Evolutionary conservation across 2,113 vertebrate genomes (phyloP).

Genomic region (Macroglossus sobrinus): DNA sequence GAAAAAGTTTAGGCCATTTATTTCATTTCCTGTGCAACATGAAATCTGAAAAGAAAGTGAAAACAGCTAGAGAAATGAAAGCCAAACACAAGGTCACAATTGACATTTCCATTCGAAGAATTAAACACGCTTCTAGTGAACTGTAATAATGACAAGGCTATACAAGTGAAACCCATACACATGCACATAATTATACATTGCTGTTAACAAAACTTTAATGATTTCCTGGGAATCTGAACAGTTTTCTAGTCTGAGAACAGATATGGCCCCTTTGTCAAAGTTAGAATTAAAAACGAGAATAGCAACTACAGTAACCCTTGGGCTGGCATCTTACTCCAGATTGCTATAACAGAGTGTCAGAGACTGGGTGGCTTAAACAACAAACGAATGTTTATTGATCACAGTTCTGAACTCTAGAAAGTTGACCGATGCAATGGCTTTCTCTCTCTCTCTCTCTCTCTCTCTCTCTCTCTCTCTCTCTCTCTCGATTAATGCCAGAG

Average conservation of each 20-base stretch:
- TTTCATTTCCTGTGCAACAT: background rate
- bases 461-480: too few relatives aligned
- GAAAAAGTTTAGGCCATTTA: background rate
- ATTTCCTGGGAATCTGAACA: background rate
- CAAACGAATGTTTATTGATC: background rate
- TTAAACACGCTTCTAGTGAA: background rate
- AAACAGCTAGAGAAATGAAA: background rate
- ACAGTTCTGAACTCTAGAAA: background rate
- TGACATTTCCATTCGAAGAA: conserved; percentile 31
- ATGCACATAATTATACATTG: background rate
- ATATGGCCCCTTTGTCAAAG: background rate
- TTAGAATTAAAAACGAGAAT: background rate
- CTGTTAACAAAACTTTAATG: background rate
- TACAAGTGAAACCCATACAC: background rate
- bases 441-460: too few relatives aligned
- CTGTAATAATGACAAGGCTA: background rate
- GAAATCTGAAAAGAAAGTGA: background rate
- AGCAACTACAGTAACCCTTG: background rate
- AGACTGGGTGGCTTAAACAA: background rate
- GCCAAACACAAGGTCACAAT: background rate
- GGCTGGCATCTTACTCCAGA: background rate
- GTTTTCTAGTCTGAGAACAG: background rate
- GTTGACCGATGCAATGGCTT: background rate
- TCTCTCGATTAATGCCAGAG: background rate
- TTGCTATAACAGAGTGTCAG: background rate